phyloP scores from a whole-genome alignment of 2,888 invertebrate genomes.

The Caradrina kadenii region DNA sequence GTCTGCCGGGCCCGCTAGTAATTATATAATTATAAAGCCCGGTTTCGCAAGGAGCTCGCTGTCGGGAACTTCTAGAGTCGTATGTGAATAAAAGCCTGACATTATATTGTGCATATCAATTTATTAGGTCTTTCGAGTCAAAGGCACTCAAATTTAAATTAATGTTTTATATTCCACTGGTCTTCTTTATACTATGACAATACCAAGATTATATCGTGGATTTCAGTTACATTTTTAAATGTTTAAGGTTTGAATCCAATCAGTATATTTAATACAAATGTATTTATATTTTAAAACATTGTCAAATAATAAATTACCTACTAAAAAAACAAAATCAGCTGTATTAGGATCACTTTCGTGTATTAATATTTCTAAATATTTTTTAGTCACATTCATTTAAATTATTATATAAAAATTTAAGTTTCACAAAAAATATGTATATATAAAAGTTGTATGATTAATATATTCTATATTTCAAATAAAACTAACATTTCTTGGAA shows the following conservation, averaged over 20 bases:
- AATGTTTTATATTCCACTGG: slow-evolving; percentile 32
- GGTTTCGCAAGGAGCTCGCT: too few relatives aligned
- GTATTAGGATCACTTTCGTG: slow-evolving; percentile 5
- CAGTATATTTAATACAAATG: slow-evolving; percentile 4
- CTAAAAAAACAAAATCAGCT: slow-evolving; percentile 12
- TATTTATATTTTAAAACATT: slow-evolving; percentile 14
- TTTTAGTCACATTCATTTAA: slow-evolving; percentile 2
- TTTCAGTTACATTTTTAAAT: not conserved
- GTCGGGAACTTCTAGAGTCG: too few relatives aligned
- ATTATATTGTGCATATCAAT: slow-evolving; percentile 28
- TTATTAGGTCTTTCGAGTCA: slow-evolving; percentile 47
- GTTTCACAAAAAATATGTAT: slow-evolving; percentile 3
- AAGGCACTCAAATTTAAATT: slow-evolving; percentile 50
- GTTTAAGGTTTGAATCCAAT: not conserved
- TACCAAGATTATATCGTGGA: slow-evolving; percentile 22
- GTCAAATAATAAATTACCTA: slow-evolving; percentile 9
- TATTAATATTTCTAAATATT: not conserved
- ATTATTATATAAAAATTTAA: not conserved
- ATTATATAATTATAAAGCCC: too few relatives aligned
- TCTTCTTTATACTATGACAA: not conserved
- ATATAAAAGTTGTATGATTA: not conserved
- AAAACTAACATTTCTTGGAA: slow-evolving; percentile 40
- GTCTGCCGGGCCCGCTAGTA: too few relatives aligned
- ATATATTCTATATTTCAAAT: slow-evolving; percentile 18
- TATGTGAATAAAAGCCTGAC: slow-evolving; percentile 10